Evolutionary conservation across 2,797 vertebrate genomes (phyloP).

Genomic region (Nannoperca obscura): DNA sequence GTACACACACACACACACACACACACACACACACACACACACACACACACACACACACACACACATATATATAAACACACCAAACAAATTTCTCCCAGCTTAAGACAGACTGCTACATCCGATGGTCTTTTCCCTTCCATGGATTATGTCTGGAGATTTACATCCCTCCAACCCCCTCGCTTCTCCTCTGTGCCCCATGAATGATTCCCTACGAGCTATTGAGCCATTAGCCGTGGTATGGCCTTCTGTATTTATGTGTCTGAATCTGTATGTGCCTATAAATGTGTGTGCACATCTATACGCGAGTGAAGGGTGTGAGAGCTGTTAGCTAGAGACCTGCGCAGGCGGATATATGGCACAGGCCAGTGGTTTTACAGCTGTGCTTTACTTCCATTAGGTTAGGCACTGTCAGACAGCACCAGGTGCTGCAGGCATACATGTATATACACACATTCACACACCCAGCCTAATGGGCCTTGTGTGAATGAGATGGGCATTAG

Average conservation of each 20-base stretch:
- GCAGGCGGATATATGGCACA: conserved; percentile 72
- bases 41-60: conserved; percentile 29
- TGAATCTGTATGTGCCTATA: conserved; percentile 43
- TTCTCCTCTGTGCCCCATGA: conserved; percentile 40
- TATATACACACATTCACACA: conserved; percentile 37
- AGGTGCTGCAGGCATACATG: conserved; percentile 65
- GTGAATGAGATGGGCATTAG: conserved; percentile 74
- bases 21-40: conserved; percentile 44
- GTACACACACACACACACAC: conserved; percentile 43
- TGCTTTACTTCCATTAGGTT: conserved; percentile 81
- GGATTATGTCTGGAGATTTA: conserved; percentile 79
- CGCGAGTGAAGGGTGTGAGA: conserved; percentile 51
- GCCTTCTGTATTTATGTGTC: conserved; percentile 52
- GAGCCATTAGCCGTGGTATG: conserved; percentile 63
- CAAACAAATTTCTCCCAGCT: conserved; percentile 66
- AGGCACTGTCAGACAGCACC: conserved; percentile 71
- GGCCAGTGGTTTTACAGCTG: conserved; percentile 82
- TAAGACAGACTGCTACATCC: conserved; percentile 70
- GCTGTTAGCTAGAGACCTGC: conserved; percentile 66
- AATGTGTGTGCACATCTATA: conserved; percentile 43
- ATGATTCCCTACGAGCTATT: conserved; percentile 71
- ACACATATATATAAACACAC: conserved; percentile 40
- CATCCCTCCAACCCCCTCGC: conserved; percentile 35
- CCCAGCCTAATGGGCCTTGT: conserved; percentile 67
- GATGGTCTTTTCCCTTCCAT: conserved; percentile 75